These are phyloP conservation scores for Paracentrotus lividus DNA, from an alignment of 53 echinoderm and acorn worm genomes.

Conservation along the genomic window DNA sequence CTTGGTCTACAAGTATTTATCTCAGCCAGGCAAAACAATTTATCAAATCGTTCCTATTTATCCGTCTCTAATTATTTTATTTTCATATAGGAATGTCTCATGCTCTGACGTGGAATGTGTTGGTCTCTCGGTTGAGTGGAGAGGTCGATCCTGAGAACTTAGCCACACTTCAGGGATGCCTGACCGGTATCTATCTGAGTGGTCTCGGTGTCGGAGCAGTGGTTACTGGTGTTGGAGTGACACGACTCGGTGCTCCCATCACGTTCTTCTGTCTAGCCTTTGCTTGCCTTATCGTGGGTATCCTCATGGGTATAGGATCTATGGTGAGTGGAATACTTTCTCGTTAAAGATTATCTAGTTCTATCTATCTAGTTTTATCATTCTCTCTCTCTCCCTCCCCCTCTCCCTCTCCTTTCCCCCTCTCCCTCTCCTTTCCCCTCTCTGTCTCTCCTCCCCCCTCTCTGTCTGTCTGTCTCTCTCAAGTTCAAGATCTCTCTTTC, in stretches of 20 bases:
- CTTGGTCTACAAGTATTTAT: too few relatives aligned
- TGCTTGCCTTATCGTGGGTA: conserved; percentile 43
- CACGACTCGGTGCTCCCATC: conserved; percentile 66
- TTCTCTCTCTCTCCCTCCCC: not conserved
- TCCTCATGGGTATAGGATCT: conserved; percentile 61
- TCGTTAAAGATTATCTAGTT: too few relatives aligned
- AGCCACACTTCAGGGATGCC: conserved; percentile 85
- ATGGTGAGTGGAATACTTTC: conserved; percentile 34
- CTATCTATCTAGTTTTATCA: not conserved
- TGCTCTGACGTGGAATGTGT: conserved; percentile 86
- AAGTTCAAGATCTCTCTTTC: too few relatives aligned
- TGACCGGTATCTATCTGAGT: conserved; percentile 79
- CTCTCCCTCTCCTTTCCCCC: not conserved
- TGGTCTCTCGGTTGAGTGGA: conserved; percentile 78
- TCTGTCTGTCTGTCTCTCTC: not conserved
- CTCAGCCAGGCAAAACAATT: too few relatives aligned
- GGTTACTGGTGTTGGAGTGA: conserved; percentile 76
- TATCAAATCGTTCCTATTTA: too few relatives aligned
- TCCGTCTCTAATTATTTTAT: too few relatives aligned
- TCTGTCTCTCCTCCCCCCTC: not conserved
- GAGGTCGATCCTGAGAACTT: conserved; percentile 81
- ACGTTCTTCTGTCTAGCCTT: conserved; percentile 84
- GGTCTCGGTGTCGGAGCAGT: conserved; percentile 83
- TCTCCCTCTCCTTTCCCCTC: not conserved
- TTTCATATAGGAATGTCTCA: conserved; percentile 77